A percentile compares a stretch with the other conserved stretches of the same genome.
Conservation (phyloP, 2,113 vertebrate species). For the Peromyscus polionotus region DNA sequence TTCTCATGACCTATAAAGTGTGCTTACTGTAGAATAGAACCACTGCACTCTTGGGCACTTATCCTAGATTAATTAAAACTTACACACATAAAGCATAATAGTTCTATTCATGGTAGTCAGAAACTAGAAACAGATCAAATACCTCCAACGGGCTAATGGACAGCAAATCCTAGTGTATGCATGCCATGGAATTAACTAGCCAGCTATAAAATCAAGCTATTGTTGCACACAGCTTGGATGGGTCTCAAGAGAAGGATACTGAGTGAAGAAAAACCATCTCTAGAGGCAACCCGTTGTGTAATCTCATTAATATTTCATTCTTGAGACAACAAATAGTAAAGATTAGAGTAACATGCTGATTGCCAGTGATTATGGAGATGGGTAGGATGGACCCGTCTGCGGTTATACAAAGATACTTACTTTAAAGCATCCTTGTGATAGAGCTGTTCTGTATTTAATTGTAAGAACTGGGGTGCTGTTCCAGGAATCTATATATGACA, state of each 20-base stretch:
- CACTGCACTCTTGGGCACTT: not conserved
- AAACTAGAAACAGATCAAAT: not conserved
- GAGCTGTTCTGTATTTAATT: not conserved
- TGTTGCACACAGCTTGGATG: not conserved
- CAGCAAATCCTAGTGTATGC: not conserved
- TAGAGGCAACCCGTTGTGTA: not conserved
- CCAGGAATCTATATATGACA: too few relatives aligned
- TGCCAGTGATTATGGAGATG: not conserved
- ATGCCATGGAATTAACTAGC: not conserved
- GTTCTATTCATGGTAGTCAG: not conserved
- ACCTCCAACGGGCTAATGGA: not conserved
- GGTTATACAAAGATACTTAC: not conserved
- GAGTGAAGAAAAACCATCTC: not conserved
- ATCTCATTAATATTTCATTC: not conserved
- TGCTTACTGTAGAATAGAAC: not conserved
- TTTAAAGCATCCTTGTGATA: not conserved
- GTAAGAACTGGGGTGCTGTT: not conserved
- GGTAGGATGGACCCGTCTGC: not conserved
- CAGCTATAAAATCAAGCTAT: not conserved
- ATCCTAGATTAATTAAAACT: slow-evolving; percentile 11
- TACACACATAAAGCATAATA: not conserved
- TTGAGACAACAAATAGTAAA: not conserved
- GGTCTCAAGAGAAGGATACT: not conserved
- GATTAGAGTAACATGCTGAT: not conserved
- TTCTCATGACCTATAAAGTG: not conserved